Percentiles rank a stretch among this genome's conserved stretches.
Conservation (phyloP, 2,113 vertebrate genomes). For the Carassius auratus region DNA sequence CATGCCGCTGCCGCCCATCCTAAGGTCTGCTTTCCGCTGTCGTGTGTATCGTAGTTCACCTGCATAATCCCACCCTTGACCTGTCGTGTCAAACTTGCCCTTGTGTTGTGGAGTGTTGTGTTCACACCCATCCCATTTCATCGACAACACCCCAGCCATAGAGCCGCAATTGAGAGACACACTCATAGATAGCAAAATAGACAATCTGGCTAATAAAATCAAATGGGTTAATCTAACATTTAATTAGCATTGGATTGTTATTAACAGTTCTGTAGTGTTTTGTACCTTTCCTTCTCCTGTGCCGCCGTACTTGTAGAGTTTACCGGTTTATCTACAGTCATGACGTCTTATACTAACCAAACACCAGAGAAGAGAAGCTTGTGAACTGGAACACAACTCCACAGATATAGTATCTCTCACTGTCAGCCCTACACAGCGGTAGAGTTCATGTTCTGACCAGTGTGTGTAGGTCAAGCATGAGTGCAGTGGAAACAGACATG, state of each 20-base stretch:
- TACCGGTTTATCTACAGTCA: not conserved
- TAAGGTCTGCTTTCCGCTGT: slow-evolving; percentile 77
- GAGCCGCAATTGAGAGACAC: not conserved
- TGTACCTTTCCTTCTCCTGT: not conserved
- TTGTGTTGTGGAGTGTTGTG: slow-evolving; percentile 50
- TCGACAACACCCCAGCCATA: slow-evolving; percentile 12
- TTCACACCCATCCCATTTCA: slow-evolving; percentile 42
- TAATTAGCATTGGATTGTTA: slow-evolving; percentile 2
- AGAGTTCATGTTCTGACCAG: slow-evolving; percentile 21
- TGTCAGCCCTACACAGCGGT: slow-evolving; percentile 1
- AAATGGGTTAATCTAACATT: not conserved
- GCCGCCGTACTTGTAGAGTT: not conserved
- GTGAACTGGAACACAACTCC: slow-evolving; percentile 10
- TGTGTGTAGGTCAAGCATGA: slow-evolving; percentile 22
- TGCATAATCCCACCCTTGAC: slow-evolving; percentile 24
- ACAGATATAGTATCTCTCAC: not conserved
- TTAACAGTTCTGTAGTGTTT: slow-evolving; percentile 23
- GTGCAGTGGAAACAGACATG: slow-evolving; percentile 23
- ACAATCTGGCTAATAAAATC: not conserved
- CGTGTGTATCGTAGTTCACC: slow-evolving; percentile 56
- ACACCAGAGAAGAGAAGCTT: not conserved
- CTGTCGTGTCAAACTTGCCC: slow-evolving; percentile 35
- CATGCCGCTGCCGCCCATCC: slow-evolving; percentile 72
- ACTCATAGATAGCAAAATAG: not conserved
- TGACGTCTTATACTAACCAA: slow-evolving; percentile 14